Percentiles rank a stretch among this genome's conserved stretches.
Conservation (phyloP, 2,113 vertebrate genomes). For the Eulemur macaco region DNA sequence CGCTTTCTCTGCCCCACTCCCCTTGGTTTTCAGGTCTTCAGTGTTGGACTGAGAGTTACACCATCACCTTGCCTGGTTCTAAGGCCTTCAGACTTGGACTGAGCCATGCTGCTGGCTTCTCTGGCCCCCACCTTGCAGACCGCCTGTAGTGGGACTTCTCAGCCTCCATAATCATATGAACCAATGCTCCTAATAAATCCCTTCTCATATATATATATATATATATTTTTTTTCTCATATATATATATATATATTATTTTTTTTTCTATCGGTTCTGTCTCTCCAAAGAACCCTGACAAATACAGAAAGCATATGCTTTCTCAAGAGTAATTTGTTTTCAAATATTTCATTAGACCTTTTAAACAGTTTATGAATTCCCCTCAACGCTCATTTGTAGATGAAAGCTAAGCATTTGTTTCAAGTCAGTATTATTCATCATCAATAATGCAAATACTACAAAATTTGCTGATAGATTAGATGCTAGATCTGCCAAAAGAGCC, state of each 20-base stretch:
- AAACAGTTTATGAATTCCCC: not conserved
- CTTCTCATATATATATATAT: not conserved
- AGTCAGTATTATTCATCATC: constrained; percentile 29
- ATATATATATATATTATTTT: not conserved
- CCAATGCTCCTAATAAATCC: not conserved
- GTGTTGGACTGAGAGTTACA: not conserved
- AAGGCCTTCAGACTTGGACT: not conserved
- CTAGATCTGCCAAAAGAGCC: not conserved
- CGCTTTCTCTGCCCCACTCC: not conserved
- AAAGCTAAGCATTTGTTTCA: constrained; percentile 10
- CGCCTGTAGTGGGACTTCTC: not conserved
- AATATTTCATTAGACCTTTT: constrained; percentile 33
- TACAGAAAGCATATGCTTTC: not conserved
- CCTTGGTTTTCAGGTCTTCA: not conserved
- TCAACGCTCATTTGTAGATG: not conserved
- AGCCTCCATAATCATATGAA: not conserved
- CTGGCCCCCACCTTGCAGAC: not conserved
- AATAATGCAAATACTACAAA: constrained; percentile 26
- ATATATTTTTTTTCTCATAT: not conserved
- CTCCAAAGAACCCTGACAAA: not conserved
- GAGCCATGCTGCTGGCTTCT: not conserved
- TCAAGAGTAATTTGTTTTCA: constrained; percentile 33
- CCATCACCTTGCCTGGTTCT: not conserved
- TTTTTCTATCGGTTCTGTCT: not conserved
- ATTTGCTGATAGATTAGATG: not conserved